phyloP scores from a whole-genome alignment of 2,888 invertebrate species.

The Ferrisia virgata region DNA sequence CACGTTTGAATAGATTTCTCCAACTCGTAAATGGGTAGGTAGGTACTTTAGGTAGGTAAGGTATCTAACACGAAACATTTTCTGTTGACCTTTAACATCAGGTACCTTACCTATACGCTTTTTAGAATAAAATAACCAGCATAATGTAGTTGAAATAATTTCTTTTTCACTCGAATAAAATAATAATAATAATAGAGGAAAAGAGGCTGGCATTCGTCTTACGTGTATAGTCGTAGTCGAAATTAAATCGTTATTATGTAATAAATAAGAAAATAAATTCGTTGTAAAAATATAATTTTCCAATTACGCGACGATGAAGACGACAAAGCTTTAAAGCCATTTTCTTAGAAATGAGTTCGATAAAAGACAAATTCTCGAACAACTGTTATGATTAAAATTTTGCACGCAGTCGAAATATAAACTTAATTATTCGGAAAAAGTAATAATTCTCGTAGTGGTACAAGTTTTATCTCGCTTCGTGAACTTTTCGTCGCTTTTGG shows the following conservation, averaged over 20 bases:
- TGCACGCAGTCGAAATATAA: background rate
- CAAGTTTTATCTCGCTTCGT: background rate
- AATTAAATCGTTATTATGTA: background rate
- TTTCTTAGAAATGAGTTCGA: background rate
- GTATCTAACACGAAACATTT: background rate
- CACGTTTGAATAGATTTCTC: background rate
- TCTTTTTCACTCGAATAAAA: background rate
- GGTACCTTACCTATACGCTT: background rate
- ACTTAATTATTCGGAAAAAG: conserved; percentile 15
- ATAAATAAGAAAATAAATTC: background rate
- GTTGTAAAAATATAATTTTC: conserved; percentile 7
- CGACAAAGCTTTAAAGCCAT: background rate
- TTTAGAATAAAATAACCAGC: background rate
- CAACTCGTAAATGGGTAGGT: too few species aligned
- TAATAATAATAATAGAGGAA: too few species aligned
- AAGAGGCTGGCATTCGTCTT: too few species aligned
- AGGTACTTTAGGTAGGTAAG: too few species aligned
- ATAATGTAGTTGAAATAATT: too few species aligned
- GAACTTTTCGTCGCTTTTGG: background rate
- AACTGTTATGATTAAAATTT: conserved; percentile 5
- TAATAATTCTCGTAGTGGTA: background rate
- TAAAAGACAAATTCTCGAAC: background rate
- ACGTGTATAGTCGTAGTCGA: background rate
- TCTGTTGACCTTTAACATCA: background rate
- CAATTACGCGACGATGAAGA: background rate